phyloP scores from a whole-genome alignment of 2,797 vertebrate species.

The Crocidura indochinensis region DNA sequence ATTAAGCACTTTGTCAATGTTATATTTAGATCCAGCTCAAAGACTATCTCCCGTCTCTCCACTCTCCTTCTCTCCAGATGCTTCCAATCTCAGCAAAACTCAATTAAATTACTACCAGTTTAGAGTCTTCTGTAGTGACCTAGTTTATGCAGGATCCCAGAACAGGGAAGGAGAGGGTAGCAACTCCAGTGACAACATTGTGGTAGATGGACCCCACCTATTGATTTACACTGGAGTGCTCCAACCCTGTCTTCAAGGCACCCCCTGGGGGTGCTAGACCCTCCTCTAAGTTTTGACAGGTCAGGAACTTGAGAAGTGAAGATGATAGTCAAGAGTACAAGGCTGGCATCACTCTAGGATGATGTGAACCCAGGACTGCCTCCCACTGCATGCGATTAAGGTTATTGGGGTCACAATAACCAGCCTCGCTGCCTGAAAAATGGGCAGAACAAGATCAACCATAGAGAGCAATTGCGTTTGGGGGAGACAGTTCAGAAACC shows the following conservation, averaged over 20 bases:
- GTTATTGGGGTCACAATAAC: background rate
- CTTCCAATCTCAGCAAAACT: constrained; percentile 59
- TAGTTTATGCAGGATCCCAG: background rate
- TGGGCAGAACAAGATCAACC: background rate
- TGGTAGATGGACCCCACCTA: background rate
- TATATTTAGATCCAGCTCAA: constrained; percentile 70
- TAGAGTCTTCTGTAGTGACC: background rate
- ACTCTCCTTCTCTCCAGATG: constrained; percentile 50
- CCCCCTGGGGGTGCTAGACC: background rate
- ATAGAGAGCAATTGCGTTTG: background rate
- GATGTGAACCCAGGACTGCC: background rate
- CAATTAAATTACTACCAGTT: constrained; percentile 62
- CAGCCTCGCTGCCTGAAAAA: constrained; percentile 30
- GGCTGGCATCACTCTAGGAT: background rate
- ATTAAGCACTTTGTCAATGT: constrained; percentile 43
- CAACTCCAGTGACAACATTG: constrained; percentile 11
- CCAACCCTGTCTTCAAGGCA: background rate
- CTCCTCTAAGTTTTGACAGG: background rate
- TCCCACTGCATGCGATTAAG: background rate
- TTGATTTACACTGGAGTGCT: background rate
- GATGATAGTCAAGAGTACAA: background rate
- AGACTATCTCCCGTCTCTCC: constrained; percentile 23
- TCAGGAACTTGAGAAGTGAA: background rate
- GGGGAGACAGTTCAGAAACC: background rate
- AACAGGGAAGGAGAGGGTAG: constrained; percentile 2